Evolutionary conservation across 2,888 invertebrate genomes (phyloP).

Genomic region (Rhagophthalmus giganteus): DNA sequence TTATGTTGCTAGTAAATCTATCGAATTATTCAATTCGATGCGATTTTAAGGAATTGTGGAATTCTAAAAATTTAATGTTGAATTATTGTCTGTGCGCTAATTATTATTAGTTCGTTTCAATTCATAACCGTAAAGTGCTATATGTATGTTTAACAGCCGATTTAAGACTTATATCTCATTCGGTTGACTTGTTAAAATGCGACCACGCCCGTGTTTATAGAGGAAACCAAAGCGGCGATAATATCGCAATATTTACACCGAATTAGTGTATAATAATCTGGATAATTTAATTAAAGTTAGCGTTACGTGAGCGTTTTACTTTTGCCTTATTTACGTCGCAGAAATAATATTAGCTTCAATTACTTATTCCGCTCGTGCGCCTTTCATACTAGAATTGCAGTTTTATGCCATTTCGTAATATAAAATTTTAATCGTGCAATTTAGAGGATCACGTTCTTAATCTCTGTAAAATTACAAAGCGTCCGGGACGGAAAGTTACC

Average conservation of each 20-base stretch:
- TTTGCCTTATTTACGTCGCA: constrained; percentile 13
- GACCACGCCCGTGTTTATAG: neutral
- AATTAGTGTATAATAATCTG: too few relatives aligned
- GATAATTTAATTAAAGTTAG: too few relatives aligned
- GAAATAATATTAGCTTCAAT: constrained; percentile 11
- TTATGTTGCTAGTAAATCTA: too few relatives aligned
- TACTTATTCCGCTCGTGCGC: constrained; percentile 13
- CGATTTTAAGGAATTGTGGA: too few relatives aligned
- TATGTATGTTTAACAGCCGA: too few relatives aligned
- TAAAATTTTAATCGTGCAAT: constrained; percentile 36
- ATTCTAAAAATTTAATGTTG: too few relatives aligned
- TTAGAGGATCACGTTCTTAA: constrained; percentile 33
- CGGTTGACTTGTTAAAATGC: too few relatives aligned
- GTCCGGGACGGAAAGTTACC: constrained; percentile 32
- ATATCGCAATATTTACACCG: constrained; percentile 4
- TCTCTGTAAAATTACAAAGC: constrained; percentile 35
- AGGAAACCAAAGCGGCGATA: constrained; percentile 1
- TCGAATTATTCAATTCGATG: too few relatives aligned
- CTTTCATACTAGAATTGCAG: constrained; percentile 1
- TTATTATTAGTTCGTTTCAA: too few relatives aligned
- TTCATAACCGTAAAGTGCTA: too few relatives aligned
- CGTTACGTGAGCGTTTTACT: constrained; percentile 11
- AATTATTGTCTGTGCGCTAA: too few relatives aligned
- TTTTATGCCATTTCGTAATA: constrained; percentile 27
- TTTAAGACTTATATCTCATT: too few relatives aligned